phyloP scores from a whole-genome alignment of 1,140 invertebrate genomes.

The Achatina immaculata region DNA sequence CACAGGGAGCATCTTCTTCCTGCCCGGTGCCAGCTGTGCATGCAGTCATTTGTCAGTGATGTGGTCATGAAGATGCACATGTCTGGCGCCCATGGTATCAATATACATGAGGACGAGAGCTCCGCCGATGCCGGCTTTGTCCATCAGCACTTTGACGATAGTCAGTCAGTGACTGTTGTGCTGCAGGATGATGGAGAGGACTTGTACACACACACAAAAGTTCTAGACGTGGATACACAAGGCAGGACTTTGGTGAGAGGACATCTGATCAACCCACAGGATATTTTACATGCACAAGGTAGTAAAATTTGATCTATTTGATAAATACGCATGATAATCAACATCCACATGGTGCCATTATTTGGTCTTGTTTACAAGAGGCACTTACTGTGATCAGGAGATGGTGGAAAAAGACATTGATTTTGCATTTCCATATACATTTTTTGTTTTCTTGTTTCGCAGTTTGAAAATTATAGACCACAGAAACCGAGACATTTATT shows the following conservation, averaged over 20 bases:
- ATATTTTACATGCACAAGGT: conserved; percentile 32
- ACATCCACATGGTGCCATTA: too few species aligned
- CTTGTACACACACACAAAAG: conserved; percentile 8
- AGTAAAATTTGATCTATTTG: neutral
- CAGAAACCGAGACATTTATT: too few species aligned
- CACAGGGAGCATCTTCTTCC: conserved; percentile 26
- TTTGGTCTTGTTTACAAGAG: too few species aligned
- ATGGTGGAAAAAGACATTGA: too few species aligned
- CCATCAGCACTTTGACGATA: neutral
- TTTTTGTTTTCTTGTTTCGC: too few species aligned
- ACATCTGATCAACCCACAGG: conserved; percentile 10
- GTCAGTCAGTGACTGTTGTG: conserved; percentile 11
- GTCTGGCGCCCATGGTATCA: conserved; percentile 30
- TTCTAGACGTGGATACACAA: neutral
- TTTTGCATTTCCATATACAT: too few species aligned
- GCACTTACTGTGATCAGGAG: too few species aligned
- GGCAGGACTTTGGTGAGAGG: conserved; percentile 5
- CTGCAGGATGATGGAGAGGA: conserved; percentile 8
- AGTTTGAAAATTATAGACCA: too few species aligned
- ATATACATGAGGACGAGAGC: neutral
- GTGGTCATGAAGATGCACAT: conserved; percentile 30
- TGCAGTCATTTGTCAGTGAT: conserved; percentile 34
- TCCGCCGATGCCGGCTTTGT: neutral
- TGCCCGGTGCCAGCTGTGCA: conserved; percentile 22
- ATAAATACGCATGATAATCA: neutral